Evolutionary conservation across 2,888 invertebrate species (phyloP), one percentile per base, ranked within the genome.

Genomic region (Drosophila falleni): DNA sequence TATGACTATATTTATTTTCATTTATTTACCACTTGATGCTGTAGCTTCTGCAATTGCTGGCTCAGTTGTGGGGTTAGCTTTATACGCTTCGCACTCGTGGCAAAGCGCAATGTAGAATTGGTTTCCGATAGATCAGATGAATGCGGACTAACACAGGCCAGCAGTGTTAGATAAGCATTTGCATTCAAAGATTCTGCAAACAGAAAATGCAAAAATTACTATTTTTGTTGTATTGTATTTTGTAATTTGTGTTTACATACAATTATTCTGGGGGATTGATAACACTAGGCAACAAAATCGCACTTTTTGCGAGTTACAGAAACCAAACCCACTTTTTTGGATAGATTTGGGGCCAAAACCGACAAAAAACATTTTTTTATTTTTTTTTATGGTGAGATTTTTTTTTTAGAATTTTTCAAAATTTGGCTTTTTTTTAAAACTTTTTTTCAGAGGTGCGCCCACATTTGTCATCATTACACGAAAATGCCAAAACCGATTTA

Each of bases 101-200:
- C 39, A 41, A 41, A 41, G 10, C 39, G 39, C 39, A 41, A 16
- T 15, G 39, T 41, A 4, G 39, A 41, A 3, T 41, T 41, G 15
- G 39, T 41, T 16, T 41, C 39, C 39, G 39, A 41, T 1, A 41
- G 16, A 41, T 41, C 39, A 16, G 15, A 41, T 41, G 10, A 1
- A 16, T 41, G 39, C 4, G 39, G 39, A 16, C 39, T 41, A 41
- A 41, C 39, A 16, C 39, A 41, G 9, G 39, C 39, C 16, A 41
- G 39, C 39, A 41, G 39, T 16, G 39, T 41, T 16, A 41, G 39
- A 41, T 10, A 41, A 16, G 39, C 15, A 41, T 10, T 10, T 41
- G 39, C 15, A 41, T 9, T 41, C 16, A 41, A 41, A 41, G 39
- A 41, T 41, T 41, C 39, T 41, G 39, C 15, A 41, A 41, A 41